A percentile compares a stretch with the other conserved stretches of the same genome.
These are phyloP conservation scores for Drosophila serrata DNA, from an alignment of 1,140 invertebrate species.

Conservation along the genomic window DNA sequence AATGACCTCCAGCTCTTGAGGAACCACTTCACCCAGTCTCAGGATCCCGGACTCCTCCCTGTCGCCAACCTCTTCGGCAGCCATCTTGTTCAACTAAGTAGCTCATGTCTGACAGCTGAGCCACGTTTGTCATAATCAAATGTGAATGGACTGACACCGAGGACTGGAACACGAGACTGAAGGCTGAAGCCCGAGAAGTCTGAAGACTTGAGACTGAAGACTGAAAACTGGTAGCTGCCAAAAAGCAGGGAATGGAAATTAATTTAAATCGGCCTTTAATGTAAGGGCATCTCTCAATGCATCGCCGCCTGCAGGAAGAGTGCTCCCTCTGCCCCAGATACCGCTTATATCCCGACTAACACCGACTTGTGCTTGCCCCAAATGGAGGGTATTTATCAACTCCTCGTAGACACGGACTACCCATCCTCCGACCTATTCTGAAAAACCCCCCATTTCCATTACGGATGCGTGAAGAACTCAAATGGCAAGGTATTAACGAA, in stretches of 20 bases:
- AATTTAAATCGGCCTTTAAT: constrained; percentile 85
- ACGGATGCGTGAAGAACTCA: constrained; percentile 79
- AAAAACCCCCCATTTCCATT: constrained; percentile 33
- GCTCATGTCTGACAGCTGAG: constrained; percentile 79
- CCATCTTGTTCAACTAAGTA: constrained; percentile 76
- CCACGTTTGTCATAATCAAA: constrained; percentile 82
- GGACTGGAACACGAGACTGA: constrained; percentile 17
- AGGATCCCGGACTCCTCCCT: constrained; percentile 6
- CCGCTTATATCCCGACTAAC: constrained; percentile 74
- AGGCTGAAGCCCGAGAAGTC: constrained; percentile 6
- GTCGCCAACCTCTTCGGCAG: constrained; percentile 22
- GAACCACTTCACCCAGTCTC: constrained; percentile 37
- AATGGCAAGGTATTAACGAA: constrained; percentile 81
- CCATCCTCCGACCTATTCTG: constrained; percentile 17
- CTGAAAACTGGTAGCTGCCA: constrained; percentile 67
- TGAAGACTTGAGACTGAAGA: constrained; percentile 19
- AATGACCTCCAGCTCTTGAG: constrained; percentile 53
- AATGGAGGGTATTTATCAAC: constrained; percentile 76
- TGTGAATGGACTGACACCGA: constrained; percentile 72
- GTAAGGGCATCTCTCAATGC: constrained; percentile 84
- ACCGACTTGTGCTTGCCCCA: constrained; percentile 74
- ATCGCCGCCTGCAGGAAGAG: constrained; percentile 45
- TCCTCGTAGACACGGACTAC: constrained; percentile 44
- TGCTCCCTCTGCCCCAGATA: constrained; percentile 68
- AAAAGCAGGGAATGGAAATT: constrained; percentile 72